Evolutionary conservation across 2,113 vertebrate genomes (phyloP).

Genomic region (Dolichallabes microphthalmus): DNA sequence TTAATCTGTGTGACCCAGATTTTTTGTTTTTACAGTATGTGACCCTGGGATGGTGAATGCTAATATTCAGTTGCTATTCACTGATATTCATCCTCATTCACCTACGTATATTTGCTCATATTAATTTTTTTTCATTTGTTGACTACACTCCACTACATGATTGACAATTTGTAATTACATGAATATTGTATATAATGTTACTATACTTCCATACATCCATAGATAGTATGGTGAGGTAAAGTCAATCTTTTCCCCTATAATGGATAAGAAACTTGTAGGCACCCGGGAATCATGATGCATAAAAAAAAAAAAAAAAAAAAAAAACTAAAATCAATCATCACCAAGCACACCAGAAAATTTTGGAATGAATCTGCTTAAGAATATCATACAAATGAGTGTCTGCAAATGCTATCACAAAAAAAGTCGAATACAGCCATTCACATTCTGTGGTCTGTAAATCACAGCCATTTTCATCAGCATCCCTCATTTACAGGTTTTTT

Average conservation of each 20-base stretch:
- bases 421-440: neutral
- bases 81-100: too few species aligned
- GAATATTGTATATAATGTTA: too few species aligned
- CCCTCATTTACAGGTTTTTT: conserved; percentile 30
- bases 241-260: neutral
- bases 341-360: neutral
- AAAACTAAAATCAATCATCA: too few species aligned
- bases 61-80: too few species aligned
- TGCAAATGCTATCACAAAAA: neutral
- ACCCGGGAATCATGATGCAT: neutral
- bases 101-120: too few species aligned
- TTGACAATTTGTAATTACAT: too few species aligned
- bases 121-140: too few species aligned
- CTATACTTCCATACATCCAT: too few species aligned
- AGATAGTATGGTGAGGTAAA: neutral
- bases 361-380: neutral
- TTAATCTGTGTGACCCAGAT: neutral
- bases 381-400: neutral
- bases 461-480: conserved; percentile 2
- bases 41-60: neutral
- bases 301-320: neutral
- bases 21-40: neutral
- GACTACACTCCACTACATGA: too few species aligned
- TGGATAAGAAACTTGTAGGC: neutral
- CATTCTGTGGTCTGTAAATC: conserved; percentile 4